These are phyloP conservation scores for Pocillopora damicornis DNA, from an alignment of 64 coral and sea anemone species.

Conservation along the genomic window DNA sequence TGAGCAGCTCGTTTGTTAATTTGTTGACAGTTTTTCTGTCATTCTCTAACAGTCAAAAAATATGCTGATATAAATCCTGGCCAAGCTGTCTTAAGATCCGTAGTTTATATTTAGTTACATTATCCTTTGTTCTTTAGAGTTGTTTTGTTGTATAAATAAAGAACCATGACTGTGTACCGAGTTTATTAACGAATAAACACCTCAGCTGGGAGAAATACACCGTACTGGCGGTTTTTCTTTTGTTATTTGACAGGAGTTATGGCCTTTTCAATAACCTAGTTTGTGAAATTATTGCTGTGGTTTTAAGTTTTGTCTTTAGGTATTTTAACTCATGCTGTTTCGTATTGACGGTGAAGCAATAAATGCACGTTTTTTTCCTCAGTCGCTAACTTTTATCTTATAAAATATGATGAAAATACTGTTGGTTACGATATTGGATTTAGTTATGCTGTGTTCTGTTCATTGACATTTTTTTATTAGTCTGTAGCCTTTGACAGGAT, in stretches of 20 bases:
- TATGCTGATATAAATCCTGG: neutral
- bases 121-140: neutral
- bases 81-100: neutral
- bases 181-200: constrained; percentile 5
- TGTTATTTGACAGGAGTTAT: neutral
- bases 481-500: neutral
- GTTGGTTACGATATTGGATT: neutral
- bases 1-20: neutral
- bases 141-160: neutral
- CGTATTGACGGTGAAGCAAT: neutral
- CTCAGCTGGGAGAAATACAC: neutral
- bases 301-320: neutral
- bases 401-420: too few species aligned
- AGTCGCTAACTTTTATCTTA: too few species aligned
- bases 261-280: neutral
- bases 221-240: neutral
- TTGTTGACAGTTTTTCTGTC: neutral
- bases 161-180: neutral
- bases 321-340: neutral
- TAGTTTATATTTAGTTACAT: neutral
- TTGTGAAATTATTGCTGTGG: neutral
- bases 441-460: neutral
- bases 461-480: neutral
- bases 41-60: neutral
- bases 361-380: neutral